These are phyloP conservation scores for Arrhopalites spinosus DNA, from an alignment of 2,888 invertebrate species.

Conservation along the genomic window DNA sequence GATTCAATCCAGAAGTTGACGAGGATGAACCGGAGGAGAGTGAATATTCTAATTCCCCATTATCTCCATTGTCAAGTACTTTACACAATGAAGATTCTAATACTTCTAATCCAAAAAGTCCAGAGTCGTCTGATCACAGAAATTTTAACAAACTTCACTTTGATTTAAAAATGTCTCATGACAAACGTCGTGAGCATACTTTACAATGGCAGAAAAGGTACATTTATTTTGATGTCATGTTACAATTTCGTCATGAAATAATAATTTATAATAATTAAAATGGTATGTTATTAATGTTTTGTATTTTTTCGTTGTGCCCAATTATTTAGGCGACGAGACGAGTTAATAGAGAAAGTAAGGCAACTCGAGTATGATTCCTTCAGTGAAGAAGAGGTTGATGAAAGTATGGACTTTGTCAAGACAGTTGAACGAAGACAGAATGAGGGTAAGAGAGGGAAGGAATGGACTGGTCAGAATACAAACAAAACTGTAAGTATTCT, in stretches of 20 bases:
- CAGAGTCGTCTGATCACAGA: not conserved
- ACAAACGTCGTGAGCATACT: constrained; percentile 44
- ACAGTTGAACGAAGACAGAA: constrained; percentile 2
- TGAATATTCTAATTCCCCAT: not conserved
- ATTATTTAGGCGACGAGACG: constrained; percentile 63
- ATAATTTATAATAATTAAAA: not conserved
- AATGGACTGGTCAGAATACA: constrained; percentile 10
- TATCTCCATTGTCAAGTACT: not conserved
- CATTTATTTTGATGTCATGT: not conserved
- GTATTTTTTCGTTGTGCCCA: constrained; percentile 8
- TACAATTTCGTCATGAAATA: too few relatives aligned
- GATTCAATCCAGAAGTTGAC: constrained; percentile 1
- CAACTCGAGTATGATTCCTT: constrained; percentile 60
- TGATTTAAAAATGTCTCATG: constrained; percentile 43
- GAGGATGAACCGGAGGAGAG: not conserved
- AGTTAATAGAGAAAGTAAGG: constrained; percentile 63
- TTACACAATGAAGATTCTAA: not conserved
- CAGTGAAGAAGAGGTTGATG: constrained; percentile 59
- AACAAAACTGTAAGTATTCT: constrained; percentile 4
- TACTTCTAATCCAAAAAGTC: not conserved
- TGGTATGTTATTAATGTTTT: not conserved
- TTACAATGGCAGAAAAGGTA: constrained; percentile 52
- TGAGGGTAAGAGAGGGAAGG: not conserved
- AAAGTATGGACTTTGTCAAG: constrained; percentile 57
- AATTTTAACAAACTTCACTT: constrained; percentile 36